These are phyloP conservation scores for Martes martes DNA, from an alignment of 2,113 vertebrate genomes.

Conservation along the genomic window DNA sequence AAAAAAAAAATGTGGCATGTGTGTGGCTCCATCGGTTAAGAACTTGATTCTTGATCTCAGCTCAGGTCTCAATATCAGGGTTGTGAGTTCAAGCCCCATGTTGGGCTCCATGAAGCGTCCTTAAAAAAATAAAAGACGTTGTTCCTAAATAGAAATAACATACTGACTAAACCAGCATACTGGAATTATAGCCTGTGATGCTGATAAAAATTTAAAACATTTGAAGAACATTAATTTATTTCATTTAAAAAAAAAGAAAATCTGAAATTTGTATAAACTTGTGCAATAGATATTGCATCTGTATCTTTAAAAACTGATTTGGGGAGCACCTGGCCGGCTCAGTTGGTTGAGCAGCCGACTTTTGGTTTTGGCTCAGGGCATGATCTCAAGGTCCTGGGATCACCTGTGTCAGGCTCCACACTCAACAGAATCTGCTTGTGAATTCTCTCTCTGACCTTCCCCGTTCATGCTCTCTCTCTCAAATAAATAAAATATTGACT, in stretches of 20 bases:
- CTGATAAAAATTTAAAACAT: conserved; percentile 9
- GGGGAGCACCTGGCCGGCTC: neutral
- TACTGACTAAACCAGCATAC: neutral
- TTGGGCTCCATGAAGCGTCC: neutral
- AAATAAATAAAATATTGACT: neutral
- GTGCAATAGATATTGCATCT: neutral
- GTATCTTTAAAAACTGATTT: neutral
- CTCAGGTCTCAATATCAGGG: neutral
- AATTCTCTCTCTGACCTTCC: neutral
- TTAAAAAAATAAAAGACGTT: neutral
- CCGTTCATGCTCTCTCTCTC: neutral
- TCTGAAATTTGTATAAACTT: neutral
- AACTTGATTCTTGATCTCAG: neutral
- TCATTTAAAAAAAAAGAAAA: conserved; percentile 45
- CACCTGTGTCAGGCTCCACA: neutral
- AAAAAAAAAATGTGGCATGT: neutral
- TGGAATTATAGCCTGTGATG: neutral
- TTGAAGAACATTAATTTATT: conserved; percentile 5
- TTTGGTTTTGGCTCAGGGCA: neutral
- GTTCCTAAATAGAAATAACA: conserved; percentile 9
- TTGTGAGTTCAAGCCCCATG: neutral
- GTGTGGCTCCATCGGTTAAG: neutral
- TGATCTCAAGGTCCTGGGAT: neutral
- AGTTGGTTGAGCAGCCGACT: neutral
- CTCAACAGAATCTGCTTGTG: neutral